These are phyloP conservation scores for Acanthisitta chloris DNA, from an alignment of 2,113 vertebrate genomes.

Conservation along the genomic window DNA sequence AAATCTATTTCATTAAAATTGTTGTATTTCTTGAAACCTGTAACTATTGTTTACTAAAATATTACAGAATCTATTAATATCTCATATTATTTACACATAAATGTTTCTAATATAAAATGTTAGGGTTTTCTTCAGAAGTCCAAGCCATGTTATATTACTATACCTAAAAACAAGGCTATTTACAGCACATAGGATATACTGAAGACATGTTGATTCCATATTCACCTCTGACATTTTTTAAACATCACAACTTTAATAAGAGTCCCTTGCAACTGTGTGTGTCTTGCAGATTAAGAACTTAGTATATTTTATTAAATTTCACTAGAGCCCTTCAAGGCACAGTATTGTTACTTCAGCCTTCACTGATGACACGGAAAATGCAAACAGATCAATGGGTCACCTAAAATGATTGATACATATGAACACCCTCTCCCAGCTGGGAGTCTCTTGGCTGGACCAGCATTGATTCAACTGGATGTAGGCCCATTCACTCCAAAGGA, in stretches of 20 bases:
- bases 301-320: neutral
- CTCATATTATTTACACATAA: neutral
- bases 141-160: neutral
- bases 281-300: neutral
- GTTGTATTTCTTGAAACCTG: neutral
- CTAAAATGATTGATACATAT: neutral
- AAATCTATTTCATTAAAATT: neutral
- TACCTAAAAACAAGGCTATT: neutral
- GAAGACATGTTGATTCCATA: neutral
- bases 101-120: slow-evolving; percentile 1
- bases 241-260: neutral
- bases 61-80: neutral
- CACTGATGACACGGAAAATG: neutral
- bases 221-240: rapidly evolving
- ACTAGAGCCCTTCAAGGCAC: neutral
- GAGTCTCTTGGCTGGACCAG: neutral
- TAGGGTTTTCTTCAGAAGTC: neutral
- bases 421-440: neutral
- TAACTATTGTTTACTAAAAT: neutral
- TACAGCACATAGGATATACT: neutral
- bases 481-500: neutral
- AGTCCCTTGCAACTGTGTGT: neutral
- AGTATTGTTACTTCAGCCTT: neutral
- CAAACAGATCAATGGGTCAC: neutral
- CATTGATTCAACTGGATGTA: neutral